Base-by-base conservation (phyloP, 1,140 invertebrate species). In the Temnothorax curvispinosus region DNA sequence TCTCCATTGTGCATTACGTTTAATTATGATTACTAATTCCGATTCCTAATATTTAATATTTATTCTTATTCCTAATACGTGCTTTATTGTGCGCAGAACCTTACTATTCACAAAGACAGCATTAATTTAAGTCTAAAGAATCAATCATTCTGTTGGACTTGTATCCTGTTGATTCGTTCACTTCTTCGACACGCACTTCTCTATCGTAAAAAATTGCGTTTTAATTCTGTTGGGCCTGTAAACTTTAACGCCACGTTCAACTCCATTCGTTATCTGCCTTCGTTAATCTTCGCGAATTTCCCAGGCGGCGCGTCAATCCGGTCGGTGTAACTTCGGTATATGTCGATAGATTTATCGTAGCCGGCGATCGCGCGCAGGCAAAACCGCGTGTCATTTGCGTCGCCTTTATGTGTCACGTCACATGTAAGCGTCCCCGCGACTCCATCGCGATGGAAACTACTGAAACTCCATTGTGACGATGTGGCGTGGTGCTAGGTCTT, bases 261-360 rank as follows among this genome's bases (percentile, higher is more conserved):
- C 60, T 74, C 76, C 65, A 60, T 88, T 90, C 71, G 71, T 88
- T 90, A 90, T 90, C 89, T 58, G 64, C 32, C 58, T 80, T 86
- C 86, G 89, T 90, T 90, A 90, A 90, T 90, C 89, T 90, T 69
- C 11, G 21, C 21, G 21, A 56, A 81, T 81, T 86, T 56, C 80
- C 62, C 50, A 27, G 47, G n/a, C 54, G 71, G 71, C 62, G 18
- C 44, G 89, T 88, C 89, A 88, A 90, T 90, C 76, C 60, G 27
- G 44, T 52, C 74, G 52, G 15, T 78, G 78, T 75, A 89, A 89
- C 89, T 74, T 71, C n/a, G 65, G 58, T 72, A 80, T 69, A 80
- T 69, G 81, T 58, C 67, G 88, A 88, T 89, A 76, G 81, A 89
- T 89, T 89, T 89, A 89, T 89, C 82, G 78, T 54, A 54, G 67